Evolutionary conservation across 2,113 vertebrate genomes (phyloP), one percentile per base, ranked within the genome.

Genomic region (Tyrannus savana): DNA sequence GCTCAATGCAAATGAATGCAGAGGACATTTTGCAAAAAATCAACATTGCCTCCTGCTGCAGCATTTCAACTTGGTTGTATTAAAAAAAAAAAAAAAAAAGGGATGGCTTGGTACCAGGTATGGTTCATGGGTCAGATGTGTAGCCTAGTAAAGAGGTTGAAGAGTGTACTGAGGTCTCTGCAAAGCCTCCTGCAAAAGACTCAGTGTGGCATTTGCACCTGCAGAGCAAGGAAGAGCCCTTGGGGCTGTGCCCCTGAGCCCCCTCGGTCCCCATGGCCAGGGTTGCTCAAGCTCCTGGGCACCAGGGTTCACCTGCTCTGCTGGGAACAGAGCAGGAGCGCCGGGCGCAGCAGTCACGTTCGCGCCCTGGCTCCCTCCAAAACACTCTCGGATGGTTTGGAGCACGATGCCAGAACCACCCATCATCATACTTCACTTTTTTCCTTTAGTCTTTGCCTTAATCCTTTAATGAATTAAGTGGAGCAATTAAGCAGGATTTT

Each of bases 381-480:
- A 93, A 62, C 85, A 72, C 47, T 52, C 74, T 18, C 0, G 10
- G 66, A 89, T 31, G 69, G 82, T 88, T 90, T 93, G 86, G 66
- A 96, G 80, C 55, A 80, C 15, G 37, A 56, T 89, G 87, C 94
- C 93, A 97, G 97, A 98, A 96, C 94, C 94, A 95, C 96, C 95
- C 96, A 91, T 92, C 96, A 93, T 89, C 93, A 93, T 39, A 46
- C 53, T 89, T 89, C 42, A 67, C 24, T 81, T 86, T 84, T 91
- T 76, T 42, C 49, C 60, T 77, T 87, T 75, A 84, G 62, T 78
- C 93, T 96, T 77, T 71, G 85, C n/a, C 84, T 77, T 98, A 98
- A 98, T 97, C 98, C 97, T 91, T 96, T 98, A 98, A 98, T 97
- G 96, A 98, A 98, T 96, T 98, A 97, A 98, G 94, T 96, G 81